Evolutionary conservation across 2,797 vertebrate species (phyloP), one percentile per base, ranked within the genome.

Genomic region (Microctenopoma lineatum): DNA sequence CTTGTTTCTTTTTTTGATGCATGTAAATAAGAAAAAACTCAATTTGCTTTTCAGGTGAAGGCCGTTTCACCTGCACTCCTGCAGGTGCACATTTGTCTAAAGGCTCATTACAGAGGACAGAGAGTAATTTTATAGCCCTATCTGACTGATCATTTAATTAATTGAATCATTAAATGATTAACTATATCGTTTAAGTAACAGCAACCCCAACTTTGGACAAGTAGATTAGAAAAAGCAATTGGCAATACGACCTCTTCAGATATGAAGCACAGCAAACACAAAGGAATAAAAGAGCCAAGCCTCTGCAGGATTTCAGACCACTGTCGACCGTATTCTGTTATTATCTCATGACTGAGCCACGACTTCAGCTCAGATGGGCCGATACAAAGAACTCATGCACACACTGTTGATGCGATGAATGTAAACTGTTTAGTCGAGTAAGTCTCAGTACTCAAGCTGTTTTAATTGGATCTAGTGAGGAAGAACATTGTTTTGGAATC

Each of bases 111-210:
- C 10, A 34, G 16, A 38, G 7, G 14, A 16, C 8, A 5, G 0
- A 0, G 8, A 26, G 59, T 16, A 18, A 9, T 66, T 75, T 53
- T 72, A 80, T 74, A 75, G 57, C 41, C 21, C 13, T 54, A 0
- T 15, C 42, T 29, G 1, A 36, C 9, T 21, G 9, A 41, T n/a
- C 4, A 46, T 44, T 52, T 66, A 41, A 56, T 39, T 63, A 58
- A 76, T 54, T 68, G 1, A 75, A 61, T 50, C 1, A 60, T 50
- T 80, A 9, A 63, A 32, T 68, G 55, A 71, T 68, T 27, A 58
- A 65, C 48, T 66, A 0, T 3, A 13, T 75, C 12, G 50, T 0
- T 38, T 25, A 56, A 4, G 63, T n/a, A 29, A 16, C n/a, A 29
- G 15, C 7, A 51, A 41, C 0, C 0, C 0, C 16, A 10, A 16